Conservation (phyloP, 53 echinoderm and acorn worm species). For the Temnopleurus reevesii region DNA sequence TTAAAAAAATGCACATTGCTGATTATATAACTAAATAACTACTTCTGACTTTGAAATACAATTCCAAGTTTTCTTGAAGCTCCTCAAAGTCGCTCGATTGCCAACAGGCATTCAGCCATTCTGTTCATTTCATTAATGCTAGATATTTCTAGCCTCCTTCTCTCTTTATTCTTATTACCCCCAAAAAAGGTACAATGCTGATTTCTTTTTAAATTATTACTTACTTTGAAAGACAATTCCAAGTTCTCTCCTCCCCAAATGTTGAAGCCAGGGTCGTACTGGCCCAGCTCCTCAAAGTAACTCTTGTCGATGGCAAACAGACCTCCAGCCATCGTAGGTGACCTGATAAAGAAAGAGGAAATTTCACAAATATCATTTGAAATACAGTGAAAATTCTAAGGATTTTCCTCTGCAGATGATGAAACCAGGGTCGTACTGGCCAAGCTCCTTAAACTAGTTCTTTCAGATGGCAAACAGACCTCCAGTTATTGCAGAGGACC, state of each 20-base stretch:
- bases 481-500: constrained; percentile 83
- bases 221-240: constrained; percentile 96
- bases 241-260: constrained; percentile 99
- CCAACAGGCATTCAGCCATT: no score
- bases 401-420: constrained; percentile 95
- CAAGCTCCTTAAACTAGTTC: constrained; percentile 77
- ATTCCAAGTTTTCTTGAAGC: no score
- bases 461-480: constrained; percentile 86
- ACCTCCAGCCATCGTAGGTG: constrained; percentile 92
- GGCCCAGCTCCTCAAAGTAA: constrained; percentile 84
- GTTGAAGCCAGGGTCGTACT: constrained; percentile 90
- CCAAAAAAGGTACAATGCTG: no score
- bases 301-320: constrained; percentile 85
- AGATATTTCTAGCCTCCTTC: no score
- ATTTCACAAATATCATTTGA: no score
- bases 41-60: no score
- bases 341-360: constrained; percentile 38
- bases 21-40: no score
- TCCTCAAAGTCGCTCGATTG: no score
- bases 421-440: constrained; percentile 85
- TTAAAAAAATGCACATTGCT: no score
- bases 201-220: not conserved
- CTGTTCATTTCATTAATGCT: no score
- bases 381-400: no score
- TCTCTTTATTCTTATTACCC: no score